These are phyloP conservation scores for Cirrhinus mrigala DNA, from an alignment of 2,797 vertebrate genomes.

Conservation along the genomic window DNA sequence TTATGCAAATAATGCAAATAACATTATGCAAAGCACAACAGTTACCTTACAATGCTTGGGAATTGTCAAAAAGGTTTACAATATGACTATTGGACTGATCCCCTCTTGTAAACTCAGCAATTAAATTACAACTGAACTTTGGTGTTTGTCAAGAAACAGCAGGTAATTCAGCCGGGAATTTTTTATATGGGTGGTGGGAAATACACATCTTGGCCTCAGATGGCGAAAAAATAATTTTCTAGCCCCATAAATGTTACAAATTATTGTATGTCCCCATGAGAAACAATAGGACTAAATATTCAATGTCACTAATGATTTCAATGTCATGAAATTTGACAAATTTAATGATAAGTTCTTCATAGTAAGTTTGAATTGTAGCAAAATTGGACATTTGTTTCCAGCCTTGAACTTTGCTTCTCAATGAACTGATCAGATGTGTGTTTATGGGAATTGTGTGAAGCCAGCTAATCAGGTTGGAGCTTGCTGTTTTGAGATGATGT, in stretches of 20 bases:
- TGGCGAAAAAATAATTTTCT: no score
- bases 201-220: no score
- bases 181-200: no score
- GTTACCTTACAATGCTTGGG: not conserved
- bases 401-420: not conserved
- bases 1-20: not conserved
- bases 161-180: no score
- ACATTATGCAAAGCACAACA: not conserved
- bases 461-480: conserved; percentile 1
- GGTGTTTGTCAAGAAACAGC: no score
- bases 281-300: not conserved
- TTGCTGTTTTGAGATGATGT: not conserved
- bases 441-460: not conserved
- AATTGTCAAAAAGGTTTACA: not conserved
- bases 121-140: no score
- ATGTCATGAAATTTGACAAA: not conserved
- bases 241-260: no score
- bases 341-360: not conserved
- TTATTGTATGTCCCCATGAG: no score
- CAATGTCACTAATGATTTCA: not conserved
- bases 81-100: no score
- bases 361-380: not conserved
- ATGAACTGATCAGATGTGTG: not conserved
- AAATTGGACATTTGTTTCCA: not conserved
- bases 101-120: no score